Conservation (phyloP, 2,888 invertebrate genomes). For the Glomeris marginata region DNA sequence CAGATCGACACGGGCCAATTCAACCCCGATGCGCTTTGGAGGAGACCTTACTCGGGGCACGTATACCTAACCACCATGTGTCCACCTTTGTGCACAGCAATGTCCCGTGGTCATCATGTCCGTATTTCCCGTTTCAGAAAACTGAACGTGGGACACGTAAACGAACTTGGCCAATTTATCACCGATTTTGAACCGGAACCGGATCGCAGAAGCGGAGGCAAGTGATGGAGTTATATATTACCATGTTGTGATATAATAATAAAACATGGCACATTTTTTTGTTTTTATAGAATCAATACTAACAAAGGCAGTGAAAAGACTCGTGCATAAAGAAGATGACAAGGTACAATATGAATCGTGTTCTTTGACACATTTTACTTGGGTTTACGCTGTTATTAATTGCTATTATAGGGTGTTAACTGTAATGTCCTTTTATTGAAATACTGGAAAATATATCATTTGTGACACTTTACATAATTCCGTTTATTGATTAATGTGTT, state of each 20-base stretch:
- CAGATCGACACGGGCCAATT: slow-evolving; percentile 67
- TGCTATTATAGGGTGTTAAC: no score
- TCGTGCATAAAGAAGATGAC: slow-evolving; percentile 68
- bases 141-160: slow-evolving; percentile 71
- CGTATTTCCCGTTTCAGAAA: slow-evolving; percentile 35
- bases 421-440: no score
- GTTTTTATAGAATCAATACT: slow-evolving; percentile 34
- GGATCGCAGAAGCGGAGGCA: slow-evolving; percentile 22
- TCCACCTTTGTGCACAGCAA: background rate
- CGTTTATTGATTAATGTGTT: no score
- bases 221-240: background rate
- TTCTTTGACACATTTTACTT: no score
- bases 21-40: slow-evolving; percentile 80
- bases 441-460: no score
- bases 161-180: slow-evolving; percentile 76
- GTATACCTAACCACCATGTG: slow-evolving; percentile 7
- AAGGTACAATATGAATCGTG: slow-evolving; percentile 39
- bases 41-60: slow-evolving; percentile 35
- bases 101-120: slow-evolving; percentile 10
- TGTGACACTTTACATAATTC: no score
- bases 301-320: slow-evolving; percentile 52
- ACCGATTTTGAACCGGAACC: slow-evolving; percentile 60
- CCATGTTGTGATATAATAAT: background rate
- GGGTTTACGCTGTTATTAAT: background rate
- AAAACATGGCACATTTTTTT: background rate